Base-by-base conservation (phyloP, 2,888 invertebrate genomes). In the Caenorhabditis afra region DNA sequence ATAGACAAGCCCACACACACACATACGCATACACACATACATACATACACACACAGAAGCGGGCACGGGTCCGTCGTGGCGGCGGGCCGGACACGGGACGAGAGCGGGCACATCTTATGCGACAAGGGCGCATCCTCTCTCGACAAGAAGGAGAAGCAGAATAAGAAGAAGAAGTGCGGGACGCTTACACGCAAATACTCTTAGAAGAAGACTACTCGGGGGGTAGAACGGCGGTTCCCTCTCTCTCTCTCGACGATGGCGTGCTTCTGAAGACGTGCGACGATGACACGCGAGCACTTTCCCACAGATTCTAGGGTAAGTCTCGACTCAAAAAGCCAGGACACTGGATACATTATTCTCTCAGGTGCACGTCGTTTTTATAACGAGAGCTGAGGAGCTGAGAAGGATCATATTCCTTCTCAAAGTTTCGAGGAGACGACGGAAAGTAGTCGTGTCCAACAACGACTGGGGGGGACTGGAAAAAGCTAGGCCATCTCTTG, bases 1-100 rank as follows among this genome's bases (percentile, higher is more conserved):
- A 76, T 67, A 75, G 75, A 66, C 75, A 61, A n/a, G 61, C 58
- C 52, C 66, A 53, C 61, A 67, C 70, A 77, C 65, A 70, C 77
- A 70, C 70, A 77, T 65, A 77, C 58, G 65, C 68, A 58, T 53
- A 77, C 53, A 70, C 41, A 41, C 41, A 7, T 7, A 7, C 7
- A 29, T 7, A 29, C 29, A 29, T 3, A 29, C 29, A 29, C 29
- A 5, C 68, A 76, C 68, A 70, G 67, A 75, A 67, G 62, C 29
- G 29, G 29, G 4, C 29, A 3, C 29, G n/a, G n/a, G n/a, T n/a
- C n/a, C n/a, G n/a, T n/a, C n/a, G n/a, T n/a, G 35, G 22, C 41
- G 45, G 55, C 20, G 39, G 57, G 35, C 37, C 23, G 29, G 55
- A 29, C 14, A 16, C 12, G 39, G 16, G 55, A 47, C 49, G 55